Conservation (phyloP, 2,888 invertebrate genomes). For the Rambutsinella grinnellia region DNA sequence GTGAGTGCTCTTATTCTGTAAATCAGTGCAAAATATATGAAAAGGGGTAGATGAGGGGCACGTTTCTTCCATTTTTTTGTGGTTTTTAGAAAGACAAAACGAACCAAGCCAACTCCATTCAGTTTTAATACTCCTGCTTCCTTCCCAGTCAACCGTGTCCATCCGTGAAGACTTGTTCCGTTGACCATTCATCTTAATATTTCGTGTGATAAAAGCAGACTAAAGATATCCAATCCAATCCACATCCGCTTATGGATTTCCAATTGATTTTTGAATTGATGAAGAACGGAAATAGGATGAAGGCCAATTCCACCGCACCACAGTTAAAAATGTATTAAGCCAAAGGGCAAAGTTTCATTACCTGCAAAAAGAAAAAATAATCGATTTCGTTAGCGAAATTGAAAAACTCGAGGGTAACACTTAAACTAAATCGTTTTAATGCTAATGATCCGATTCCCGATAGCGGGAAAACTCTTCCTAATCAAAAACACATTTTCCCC, state of each 20-base stretch:
- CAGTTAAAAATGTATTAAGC: not conserved
- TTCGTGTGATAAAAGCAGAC: not conserved
- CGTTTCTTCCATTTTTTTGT: too few species aligned
- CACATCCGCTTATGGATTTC: not conserved
- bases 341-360: not conserved
- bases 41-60: too few species aligned
- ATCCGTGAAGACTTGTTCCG: too few species aligned
- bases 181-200: too few species aligned
- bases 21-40: too few species aligned
- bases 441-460: not conserved
- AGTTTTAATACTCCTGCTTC: too few species aligned
- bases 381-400: conserved; percentile 3
- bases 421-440: conserved; percentile 18
- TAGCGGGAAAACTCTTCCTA: not conserved
- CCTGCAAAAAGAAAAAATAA: conserved; percentile 17
- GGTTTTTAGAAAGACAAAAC: too few species aligned
- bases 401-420: not conserved
- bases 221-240: not conserved
- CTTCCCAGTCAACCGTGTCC: too few species aligned
- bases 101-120: too few species aligned
- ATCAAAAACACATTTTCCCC: conserved; percentile 25
- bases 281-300: not conserved
- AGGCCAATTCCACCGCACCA: not conserved
- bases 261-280: not conserved
- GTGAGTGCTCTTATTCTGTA: too few species aligned